Conservation (phyloP, 2,797 vertebrate species). For the Phataginus tetradactyla region DNA sequence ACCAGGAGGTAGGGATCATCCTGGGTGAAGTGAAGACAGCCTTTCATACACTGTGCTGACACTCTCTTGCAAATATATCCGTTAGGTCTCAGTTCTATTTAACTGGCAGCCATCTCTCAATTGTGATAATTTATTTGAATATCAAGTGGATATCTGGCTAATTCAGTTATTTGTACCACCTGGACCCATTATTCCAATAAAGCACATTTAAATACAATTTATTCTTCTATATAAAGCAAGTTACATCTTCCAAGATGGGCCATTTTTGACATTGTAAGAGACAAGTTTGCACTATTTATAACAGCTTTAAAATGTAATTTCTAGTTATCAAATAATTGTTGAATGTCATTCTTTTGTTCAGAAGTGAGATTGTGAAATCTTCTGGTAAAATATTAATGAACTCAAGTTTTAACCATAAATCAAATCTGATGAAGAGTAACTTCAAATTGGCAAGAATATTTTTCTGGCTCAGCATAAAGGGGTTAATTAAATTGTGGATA, state of each 20-base stretch:
- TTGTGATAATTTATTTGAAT: neutral
- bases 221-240: neutral
- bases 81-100: neutral
- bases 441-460: neutral
- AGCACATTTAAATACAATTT: neutral
- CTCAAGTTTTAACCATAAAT: neutral
- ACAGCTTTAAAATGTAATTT: neutral
- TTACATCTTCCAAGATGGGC: neutral
- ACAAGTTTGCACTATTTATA: neutral
- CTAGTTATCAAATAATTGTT: neutral
- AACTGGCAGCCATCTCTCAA: neutral
- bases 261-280: neutral
- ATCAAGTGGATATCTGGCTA: neutral
- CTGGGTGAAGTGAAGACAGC: rapidly evolving
- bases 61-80: neutral
- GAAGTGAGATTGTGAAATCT: neutral
- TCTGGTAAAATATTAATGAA: neutral
- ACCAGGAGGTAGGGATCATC: neutral
- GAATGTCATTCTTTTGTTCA: neutral
- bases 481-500: neutral
- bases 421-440: neutral
- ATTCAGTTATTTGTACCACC: neutral
- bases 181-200: neutral
- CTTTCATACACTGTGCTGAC: neutral
- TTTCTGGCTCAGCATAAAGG: neutral